These are phyloP conservation scores for Dipodomys ordii DNA, from an alignment of 2,113 vertebrate species.

Conservation along the genomic window DNA sequence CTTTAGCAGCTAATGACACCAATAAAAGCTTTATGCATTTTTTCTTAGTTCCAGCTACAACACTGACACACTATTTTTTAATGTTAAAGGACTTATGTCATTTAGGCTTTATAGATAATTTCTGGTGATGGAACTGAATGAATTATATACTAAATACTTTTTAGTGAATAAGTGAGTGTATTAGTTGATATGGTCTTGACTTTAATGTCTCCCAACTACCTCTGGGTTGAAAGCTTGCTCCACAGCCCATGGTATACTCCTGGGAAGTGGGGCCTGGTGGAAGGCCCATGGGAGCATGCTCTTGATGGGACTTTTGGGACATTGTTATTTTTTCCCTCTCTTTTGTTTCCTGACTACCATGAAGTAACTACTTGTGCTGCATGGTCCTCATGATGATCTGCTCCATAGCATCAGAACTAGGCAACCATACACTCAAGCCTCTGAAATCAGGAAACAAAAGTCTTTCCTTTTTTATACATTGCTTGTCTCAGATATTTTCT, in stretches of 20 bases:
- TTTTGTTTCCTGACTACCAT: background rate
- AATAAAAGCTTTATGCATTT: background rate
- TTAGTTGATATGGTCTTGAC: background rate
- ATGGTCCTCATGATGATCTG: background rate
- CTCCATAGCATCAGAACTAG: background rate
- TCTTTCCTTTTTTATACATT: background rate
- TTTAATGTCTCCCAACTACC: background rate
- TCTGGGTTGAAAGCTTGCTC: background rate
- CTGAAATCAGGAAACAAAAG: background rate
- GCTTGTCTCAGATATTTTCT: background rate
- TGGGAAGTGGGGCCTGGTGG: background rate
- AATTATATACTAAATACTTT: slow-evolving; percentile 29
- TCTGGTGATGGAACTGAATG: slow-evolving; percentile 34
- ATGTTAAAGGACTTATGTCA: background rate
- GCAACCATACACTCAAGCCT: background rate
- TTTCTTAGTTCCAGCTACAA: background rate
- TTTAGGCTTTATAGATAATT: background rate
- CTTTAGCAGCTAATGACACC: background rate
- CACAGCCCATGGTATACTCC: background rate
- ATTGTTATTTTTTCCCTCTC: background rate
- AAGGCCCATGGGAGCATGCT: rapidly evolving
- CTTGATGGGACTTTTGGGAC: background rate
- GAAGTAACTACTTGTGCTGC: background rate
- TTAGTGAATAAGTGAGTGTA: background rate
- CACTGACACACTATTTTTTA: background rate